A percentile compares a stretch with the other conserved stretches of the same genome.
phyloP scores from a whole-genome alignment of 2,113 vertebrate genomes.

The Menura novaehollandiae region DNA sequence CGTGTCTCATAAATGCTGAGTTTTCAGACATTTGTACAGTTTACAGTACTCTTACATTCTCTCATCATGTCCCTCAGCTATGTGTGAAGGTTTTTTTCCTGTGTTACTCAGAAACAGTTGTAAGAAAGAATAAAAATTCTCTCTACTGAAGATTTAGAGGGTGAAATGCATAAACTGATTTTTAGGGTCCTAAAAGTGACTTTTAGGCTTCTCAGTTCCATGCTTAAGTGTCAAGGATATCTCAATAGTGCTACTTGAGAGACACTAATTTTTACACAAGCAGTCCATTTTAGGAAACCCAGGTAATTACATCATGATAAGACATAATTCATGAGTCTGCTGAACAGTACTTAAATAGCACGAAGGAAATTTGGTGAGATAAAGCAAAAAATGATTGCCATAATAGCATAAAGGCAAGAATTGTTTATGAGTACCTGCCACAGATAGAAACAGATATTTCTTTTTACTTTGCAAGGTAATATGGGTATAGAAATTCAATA shows the following conservation, averaged over 20 bases:
- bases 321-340: neutral
- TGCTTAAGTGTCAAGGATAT: neutral
- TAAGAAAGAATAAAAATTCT: neutral
- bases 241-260: neutral
- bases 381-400: neutral
- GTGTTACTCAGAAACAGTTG: neutral
- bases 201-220: neutral
- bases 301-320: neutral
- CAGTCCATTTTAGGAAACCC: neutral
- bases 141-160: neutral
- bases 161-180: neutral
- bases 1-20: neutral
- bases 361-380: neutral
- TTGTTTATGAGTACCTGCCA: neutral
- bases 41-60: neutral
- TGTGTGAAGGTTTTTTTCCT: neutral
- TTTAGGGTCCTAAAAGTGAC: neutral
- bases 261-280: neutral
- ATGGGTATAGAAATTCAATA: neutral
- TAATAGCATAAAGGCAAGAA: neutral
- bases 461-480: neutral
- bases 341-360: neutral
- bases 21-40: neutral
- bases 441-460: neutral
- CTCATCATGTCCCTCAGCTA: neutral